Evolutionary conservation across 2,113 vertebrate genomes (phyloP).

Genomic region (Uropsilus gracilis): DNA sequence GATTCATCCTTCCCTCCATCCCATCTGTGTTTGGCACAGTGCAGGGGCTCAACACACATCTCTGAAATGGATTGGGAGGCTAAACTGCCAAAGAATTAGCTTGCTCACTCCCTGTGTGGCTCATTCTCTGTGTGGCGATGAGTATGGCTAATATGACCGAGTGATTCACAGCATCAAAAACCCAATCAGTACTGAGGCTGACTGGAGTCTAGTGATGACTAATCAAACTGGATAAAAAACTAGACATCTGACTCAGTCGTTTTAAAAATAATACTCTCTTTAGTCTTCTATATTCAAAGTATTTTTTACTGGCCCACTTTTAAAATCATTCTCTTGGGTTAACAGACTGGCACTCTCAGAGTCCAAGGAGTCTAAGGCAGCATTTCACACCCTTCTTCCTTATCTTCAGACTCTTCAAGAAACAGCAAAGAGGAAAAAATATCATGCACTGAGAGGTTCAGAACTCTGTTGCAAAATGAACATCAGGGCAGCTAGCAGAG

Average conservation of each 20-base stretch:
- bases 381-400: background rate
- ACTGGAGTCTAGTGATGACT: background rate
- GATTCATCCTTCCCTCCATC: background rate
- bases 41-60: background rate
- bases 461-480: conserved; percentile 2
- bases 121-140: background rate
- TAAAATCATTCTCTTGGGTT: background rate
- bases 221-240: background rate
- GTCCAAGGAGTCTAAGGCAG: background rate
- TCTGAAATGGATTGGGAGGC: background rate
- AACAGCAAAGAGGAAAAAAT: background rate
- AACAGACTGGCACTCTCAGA: background rate
- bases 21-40: background rate
- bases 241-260: background rate
- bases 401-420: background rate
- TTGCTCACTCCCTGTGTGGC: fast-evolving
- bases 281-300: background rate
- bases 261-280: background rate
- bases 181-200: fast-evolving
- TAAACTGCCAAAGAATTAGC: background rate
- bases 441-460: background rate
- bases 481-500: background rate
- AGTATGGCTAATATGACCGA: fast-evolving
- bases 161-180: background rate
- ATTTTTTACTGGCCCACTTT: background rate